Evolutionary conservation across 2,113 vertebrate species (phyloP).

Genomic region (Coregonus clupeaformis): DNA sequence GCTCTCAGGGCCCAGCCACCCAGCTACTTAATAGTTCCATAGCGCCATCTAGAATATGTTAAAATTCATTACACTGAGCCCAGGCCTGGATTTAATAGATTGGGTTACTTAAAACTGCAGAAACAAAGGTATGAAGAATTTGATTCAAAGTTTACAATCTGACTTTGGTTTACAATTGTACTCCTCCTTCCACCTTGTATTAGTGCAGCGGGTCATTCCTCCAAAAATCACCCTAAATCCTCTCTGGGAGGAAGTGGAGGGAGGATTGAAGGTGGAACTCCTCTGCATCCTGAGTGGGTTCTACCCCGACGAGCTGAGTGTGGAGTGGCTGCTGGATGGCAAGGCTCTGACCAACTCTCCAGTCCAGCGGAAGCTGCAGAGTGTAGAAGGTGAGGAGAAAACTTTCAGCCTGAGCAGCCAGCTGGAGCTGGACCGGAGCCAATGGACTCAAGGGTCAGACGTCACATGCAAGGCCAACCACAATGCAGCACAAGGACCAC

Average conservation of each 20-base stretch:
- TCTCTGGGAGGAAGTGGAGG: conserved; percentile 21
- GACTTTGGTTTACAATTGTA: neutral
- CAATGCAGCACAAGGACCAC: neutral
- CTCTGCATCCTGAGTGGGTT: conserved; percentile 57
- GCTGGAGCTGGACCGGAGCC: neutral
- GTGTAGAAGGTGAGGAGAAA: fast-evolving
- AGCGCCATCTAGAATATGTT: conserved; percentile 35
- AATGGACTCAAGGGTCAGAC: conserved; percentile 30
- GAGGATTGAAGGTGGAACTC: conserved; percentile 39
- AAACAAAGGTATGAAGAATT: conserved; percentile 50
- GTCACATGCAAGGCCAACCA: conserved; percentile 51
- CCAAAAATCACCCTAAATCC: conserved; percentile 56
- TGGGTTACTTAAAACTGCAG: neutral
- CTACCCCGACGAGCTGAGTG: conserved; percentile 18
- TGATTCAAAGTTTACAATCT: neutral
- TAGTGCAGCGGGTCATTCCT: neutral
- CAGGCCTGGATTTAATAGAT: neutral
- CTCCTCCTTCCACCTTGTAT: neutral
- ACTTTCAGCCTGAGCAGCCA: conserved; percentile 49
- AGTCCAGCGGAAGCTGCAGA: conserved; percentile 15
- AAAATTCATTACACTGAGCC: conserved; percentile 19
- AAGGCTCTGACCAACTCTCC: fast-evolving
- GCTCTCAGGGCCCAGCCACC: neutral
- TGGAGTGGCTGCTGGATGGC: conserved; percentile 44
- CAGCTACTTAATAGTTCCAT: neutral